Conservation (phyloP, 1,140 invertebrate genomes). For the Drosophila lacteicornis region DNA sequence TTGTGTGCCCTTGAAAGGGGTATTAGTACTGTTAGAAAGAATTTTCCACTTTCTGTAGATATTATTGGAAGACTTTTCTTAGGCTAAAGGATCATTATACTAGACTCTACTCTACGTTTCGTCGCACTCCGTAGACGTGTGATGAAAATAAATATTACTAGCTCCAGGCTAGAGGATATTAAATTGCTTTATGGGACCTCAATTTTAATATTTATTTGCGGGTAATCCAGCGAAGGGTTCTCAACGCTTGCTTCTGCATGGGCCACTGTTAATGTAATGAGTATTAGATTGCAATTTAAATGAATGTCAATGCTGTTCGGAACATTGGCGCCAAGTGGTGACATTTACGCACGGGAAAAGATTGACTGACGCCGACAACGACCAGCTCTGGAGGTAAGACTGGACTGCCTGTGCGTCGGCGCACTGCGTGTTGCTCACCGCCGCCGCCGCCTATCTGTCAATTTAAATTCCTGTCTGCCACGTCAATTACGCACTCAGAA, state of each 20-base stretch:
- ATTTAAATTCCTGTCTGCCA: conserved; percentile 50
- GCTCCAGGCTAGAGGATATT: neutral
- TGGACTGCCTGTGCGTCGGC: conserved; percentile 18
- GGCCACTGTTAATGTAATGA: neutral
- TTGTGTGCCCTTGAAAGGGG: neutral
- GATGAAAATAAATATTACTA: neutral
- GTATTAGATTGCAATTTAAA: conserved; percentile 6
- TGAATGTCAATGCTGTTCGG: conserved; percentile 9
- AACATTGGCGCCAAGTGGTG: conserved; percentile 34
- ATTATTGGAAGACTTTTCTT: neutral
- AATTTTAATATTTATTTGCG: neutral
- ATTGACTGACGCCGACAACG: conserved; percentile 16
- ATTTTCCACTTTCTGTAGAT: neutral
- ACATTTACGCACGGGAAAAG: conserved; percentile 31
- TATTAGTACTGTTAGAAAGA: neutral
- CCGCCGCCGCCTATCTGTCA: conserved; percentile 19
- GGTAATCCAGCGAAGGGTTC: neutral
- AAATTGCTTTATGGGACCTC: no score
- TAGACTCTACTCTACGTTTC: neutral
- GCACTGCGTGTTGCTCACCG: conserved; percentile 15
- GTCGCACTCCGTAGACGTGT: neutral
- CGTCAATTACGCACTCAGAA: conserved; percentile 45
- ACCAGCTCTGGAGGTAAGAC: neutral
- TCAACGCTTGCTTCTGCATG: neutral
- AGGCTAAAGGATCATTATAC: neutral